These are phyloP conservation scores for Pyralis farinalis DNA, from an alignment of 2,888 invertebrate genomes.

Conservation along the genomic window DNA sequence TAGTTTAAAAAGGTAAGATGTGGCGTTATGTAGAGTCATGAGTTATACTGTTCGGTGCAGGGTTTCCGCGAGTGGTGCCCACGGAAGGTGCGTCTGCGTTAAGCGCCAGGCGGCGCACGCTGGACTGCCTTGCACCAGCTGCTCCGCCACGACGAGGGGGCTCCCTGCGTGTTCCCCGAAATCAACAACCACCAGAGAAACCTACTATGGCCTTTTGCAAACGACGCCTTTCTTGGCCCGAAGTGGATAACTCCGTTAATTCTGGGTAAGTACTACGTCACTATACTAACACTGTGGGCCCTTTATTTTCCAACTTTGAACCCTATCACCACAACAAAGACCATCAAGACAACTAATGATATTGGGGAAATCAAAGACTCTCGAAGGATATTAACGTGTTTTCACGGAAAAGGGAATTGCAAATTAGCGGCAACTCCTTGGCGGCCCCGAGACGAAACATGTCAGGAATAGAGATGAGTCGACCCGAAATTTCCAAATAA, in stretches of 20 bases:
- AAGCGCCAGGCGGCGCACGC: constrained; percentile 79
- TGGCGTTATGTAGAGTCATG: too few species aligned
- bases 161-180: constrained; percentile 80
- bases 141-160: constrained; percentile 76
- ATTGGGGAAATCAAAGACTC: constrained; percentile 43
- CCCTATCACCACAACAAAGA: constrained; percentile 31
- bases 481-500: constrained; percentile 15
- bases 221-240: constrained; percentile 90
- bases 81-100: constrained; percentile 83
- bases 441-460: constrained; percentile 28
- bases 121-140: constrained; percentile 83
- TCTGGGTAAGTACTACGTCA: constrained; percentile 94
- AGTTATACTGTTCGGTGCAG: constrained; percentile 45
- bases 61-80: constrained; percentile 88
- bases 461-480: constrained; percentile 35
- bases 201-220: constrained; percentile 89
- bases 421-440: constrained; percentile 41
- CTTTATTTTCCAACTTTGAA: constrained; percentile 8
- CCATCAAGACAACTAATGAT: constrained; percentile 45
- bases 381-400: constrained; percentile 54
- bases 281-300: too few species aligned
- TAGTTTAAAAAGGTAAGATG: too few species aligned
- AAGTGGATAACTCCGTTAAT: constrained; percentile 90
- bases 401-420: constrained; percentile 43
- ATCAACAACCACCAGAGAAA: constrained; percentile 82